Evolutionary conservation across 2,797 vertebrate species (phyloP).

Genomic region (Cossypha dichroa): DNA sequence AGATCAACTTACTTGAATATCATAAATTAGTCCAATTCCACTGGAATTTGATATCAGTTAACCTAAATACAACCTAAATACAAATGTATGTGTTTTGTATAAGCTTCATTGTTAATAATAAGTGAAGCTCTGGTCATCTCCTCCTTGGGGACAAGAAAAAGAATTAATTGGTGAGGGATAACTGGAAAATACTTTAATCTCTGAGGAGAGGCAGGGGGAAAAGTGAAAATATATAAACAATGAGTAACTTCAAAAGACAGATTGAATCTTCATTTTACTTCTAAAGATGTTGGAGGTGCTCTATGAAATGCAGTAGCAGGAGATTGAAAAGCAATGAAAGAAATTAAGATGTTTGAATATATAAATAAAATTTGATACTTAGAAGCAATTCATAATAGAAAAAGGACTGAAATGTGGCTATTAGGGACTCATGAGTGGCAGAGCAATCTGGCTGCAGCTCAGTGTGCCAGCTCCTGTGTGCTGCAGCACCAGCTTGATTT

Average conservation of each 20-base stretch:
- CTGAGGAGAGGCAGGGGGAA: background rate
- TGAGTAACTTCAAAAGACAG: background rate
- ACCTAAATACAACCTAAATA: background rate
- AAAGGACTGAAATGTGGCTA: background rate
- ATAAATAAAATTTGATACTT: background rate
- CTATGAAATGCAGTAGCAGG: background rate
- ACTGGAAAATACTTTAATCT: background rate
- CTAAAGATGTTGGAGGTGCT: background rate
- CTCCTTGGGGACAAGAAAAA: background rate
- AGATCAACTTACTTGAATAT: background rate
- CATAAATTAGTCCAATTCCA: background rate
- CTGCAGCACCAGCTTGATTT: background rate
- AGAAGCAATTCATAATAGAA: background rate
- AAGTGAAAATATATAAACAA: background rate
- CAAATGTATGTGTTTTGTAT: background rate
- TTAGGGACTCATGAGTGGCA: background rate
- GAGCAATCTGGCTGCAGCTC: background rate
- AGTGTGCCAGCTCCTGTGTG: fast-evolving
- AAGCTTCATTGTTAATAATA: background rate
- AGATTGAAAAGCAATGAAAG: background rate
- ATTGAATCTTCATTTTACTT: background rate
- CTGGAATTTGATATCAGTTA: background rate
- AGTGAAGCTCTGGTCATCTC: background rate
- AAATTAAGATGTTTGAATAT: background rate
- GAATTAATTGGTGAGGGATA: background rate